A percentile compares a stretch with the other conserved stretches of the same genome.
These are phyloP conservation scores for Drosophila miranda DNA, from an alignment of 1,140 invertebrate species.

Conservation along the genomic window DNA sequence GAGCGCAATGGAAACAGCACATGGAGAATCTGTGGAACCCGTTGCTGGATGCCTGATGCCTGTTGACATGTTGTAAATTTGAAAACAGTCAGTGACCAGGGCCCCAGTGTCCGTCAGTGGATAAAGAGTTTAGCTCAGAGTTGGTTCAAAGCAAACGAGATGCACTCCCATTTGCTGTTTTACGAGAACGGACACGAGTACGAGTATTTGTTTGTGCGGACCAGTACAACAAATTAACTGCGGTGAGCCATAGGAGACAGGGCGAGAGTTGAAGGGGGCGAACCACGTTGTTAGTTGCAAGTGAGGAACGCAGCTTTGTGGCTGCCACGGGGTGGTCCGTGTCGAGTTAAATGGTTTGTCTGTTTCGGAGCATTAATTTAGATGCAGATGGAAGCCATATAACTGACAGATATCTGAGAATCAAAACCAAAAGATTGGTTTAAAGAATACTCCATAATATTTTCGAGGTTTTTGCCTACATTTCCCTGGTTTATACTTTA, in stretches of 20 bases:
- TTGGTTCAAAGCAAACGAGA: conserved; percentile 74
- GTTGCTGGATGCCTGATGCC: conserved; percentile 1
- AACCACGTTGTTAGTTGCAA: conserved; percentile 62
- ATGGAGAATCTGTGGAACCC: too few relatives aligned
- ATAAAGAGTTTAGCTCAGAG: conserved; percentile 65
- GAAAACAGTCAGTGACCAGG: conserved; percentile 55
- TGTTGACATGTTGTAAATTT: conserved; percentile 77
- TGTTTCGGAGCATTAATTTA: conserved; percentile 55
- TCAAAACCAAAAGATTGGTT: too few relatives aligned
- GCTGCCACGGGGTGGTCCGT: conserved; percentile 17
- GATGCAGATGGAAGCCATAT: neutral
- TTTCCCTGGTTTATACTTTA: too few relatives aligned
- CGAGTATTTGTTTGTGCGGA: conserved; percentile 67
- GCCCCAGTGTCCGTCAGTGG: conserved; percentile 21
- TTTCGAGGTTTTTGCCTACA: too few relatives aligned
- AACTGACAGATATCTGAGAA: too few relatives aligned
- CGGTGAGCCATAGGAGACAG: conserved; percentile 36
- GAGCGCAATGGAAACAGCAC: conserved; percentile 3
- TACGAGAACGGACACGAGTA: neutral
- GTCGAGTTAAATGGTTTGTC: conserved; percentile 54
- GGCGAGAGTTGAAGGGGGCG: neutral
- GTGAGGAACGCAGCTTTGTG: conserved; percentile 62
- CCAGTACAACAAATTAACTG: conserved; percentile 76
- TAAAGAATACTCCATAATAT: too few relatives aligned
- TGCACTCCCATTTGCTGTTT: conserved; percentile 45